phyloP scores from a whole-genome alignment of 2,888 invertebrate species.

The Leptopilina drosophilae region DNA sequence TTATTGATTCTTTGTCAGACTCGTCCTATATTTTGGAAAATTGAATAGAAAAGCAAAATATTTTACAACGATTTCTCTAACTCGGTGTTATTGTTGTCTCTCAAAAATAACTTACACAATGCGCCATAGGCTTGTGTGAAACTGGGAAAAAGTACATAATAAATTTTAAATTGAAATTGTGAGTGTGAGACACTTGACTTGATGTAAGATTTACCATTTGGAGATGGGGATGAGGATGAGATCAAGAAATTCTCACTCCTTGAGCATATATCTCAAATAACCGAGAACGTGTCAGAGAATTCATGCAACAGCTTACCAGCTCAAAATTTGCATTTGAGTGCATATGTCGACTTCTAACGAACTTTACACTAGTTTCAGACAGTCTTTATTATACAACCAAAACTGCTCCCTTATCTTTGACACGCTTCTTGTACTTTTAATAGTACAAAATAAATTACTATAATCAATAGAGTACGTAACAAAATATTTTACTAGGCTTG shows the following conservation, averaged over 20 bases:
- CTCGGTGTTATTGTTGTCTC: too few species aligned
- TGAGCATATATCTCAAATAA: conserved; percentile 9
- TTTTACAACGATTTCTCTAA: too few species aligned
- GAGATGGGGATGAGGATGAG: background rate
- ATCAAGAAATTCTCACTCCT: conserved; percentile 38
- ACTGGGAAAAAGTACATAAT: background rate
- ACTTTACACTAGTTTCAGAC: conserved; percentile 20
- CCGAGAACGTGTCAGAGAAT: conserved; percentile 23
- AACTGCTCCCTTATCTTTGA: conserved; percentile 5
- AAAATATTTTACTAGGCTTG: too few species aligned
- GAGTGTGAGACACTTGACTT: background rate
- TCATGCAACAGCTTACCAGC: conserved; percentile 39
- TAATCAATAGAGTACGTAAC: too few species aligned
- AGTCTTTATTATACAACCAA: background rate
- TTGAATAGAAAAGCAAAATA: too few species aligned
- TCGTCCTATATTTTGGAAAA: too few species aligned
- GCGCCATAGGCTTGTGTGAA: too few species aligned
- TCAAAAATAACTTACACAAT: too few species aligned
- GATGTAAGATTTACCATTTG: conserved; percentile 2
- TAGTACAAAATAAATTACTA: too few species aligned
- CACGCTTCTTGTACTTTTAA: background rate
- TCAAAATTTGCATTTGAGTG: conserved; percentile 31
- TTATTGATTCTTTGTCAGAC: too few species aligned
- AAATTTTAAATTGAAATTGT: conserved; percentile 14
- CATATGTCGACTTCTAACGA: conserved; percentile 38